Evolutionary conservation across 2,797 vertebrate genomes (phyloP).

Genomic region (Simalia tracyae): DNA sequence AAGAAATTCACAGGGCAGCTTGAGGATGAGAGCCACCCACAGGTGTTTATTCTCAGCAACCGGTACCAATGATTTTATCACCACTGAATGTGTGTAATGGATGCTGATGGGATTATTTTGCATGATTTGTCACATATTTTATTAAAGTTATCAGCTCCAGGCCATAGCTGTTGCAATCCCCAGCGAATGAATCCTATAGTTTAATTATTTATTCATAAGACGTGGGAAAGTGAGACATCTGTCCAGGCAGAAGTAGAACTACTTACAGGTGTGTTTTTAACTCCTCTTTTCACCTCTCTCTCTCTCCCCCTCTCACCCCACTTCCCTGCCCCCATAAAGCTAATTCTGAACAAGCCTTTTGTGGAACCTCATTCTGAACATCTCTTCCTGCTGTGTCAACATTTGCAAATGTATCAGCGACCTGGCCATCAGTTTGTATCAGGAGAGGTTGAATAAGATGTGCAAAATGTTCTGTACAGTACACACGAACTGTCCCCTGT

Average conservation of each 20-base stretch:
- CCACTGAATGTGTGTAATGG: background rate
- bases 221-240: background rate
- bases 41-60: background rate
- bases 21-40: background rate
- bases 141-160: background rate
- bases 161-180: background rate
- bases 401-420: background rate
- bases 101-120: background rate
- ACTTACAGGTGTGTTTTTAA: background rate
- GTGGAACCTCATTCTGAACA: background rate
- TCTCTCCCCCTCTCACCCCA: background rate
- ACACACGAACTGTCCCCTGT: background rate
- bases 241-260: background rate
- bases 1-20: background rate
- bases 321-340: background rate
- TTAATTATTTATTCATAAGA: background rate
- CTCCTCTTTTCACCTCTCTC: background rate
- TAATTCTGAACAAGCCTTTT: background rate
- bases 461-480: background rate
- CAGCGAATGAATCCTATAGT: background rate
- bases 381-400: background rate
- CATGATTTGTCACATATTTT: background rate
- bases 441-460: background rate
- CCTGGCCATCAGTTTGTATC: background rate
- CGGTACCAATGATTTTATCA: background rate